Conservation (phyloP, 2,113 vertebrate species). For the Thunnus thynnus region DNA sequence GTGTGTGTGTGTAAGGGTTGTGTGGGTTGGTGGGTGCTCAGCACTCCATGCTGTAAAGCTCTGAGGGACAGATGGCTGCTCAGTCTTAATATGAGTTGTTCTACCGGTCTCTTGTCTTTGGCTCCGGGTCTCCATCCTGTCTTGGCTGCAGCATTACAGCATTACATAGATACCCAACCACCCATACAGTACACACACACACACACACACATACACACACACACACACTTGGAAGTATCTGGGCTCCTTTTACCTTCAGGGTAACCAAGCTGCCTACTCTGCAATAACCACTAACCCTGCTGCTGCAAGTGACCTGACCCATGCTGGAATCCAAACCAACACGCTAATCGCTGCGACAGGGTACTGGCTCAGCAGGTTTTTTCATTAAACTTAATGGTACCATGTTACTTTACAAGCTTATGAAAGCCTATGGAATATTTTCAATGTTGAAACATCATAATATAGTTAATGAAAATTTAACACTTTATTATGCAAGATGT, state of each 20-base stretch:
- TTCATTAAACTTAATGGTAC: conserved; percentile 44
- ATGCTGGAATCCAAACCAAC: conserved; percentile 43
- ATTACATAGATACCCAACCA: conserved; percentile 41
- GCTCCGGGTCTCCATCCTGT: conserved; percentile 76
- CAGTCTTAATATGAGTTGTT: conserved; percentile 52
- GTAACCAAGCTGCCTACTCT: conserved; percentile 62
- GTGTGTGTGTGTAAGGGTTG: conserved; percentile 8
- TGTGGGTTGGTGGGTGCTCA: conserved; percentile 41
- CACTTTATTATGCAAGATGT: neutral
- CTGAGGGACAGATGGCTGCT: conserved; percentile 81
- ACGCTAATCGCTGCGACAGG: conserved; percentile 57
- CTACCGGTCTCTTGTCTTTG: conserved; percentile 67
- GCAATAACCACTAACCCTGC: conserved; percentile 49
- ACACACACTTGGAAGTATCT: conserved; percentile 42
- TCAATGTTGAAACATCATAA: neutral
- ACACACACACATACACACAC: conserved; percentile 17
- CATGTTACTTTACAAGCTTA: conserved; percentile 1
- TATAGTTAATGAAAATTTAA: neutral
- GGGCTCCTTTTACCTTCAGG: conserved; percentile 50
- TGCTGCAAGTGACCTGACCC: conserved; percentile 70
- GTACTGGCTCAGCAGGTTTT: conserved; percentile 54
- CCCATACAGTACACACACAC: conserved; percentile 9
- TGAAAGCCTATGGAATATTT: neutral
- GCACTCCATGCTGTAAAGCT: conserved; percentile 44
- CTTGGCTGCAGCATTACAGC: conserved; percentile 61